Evolutionary conservation across 2,113 vertebrate genomes (phyloP), one percentile per base, ranked within the genome.

Genomic region (Myxocyprinus asiaticus): DNA sequence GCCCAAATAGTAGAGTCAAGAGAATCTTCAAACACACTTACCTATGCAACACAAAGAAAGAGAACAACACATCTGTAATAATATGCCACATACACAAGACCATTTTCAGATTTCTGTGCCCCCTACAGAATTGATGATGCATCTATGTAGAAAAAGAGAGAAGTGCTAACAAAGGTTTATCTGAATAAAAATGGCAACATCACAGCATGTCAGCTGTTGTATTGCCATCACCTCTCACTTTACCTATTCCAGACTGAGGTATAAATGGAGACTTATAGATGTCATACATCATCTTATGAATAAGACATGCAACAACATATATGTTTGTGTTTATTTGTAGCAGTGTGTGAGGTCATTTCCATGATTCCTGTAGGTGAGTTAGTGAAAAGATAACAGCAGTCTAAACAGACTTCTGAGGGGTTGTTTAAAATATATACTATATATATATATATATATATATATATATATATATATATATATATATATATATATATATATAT

Each of bases 161-260:
- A 47, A 59, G 9, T 10, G n/a, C 66, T 17, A 79, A 76, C 53
- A 74, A 66, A 63, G 67, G 50, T 78, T 84, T 62, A 81, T 84
- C 81, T 76, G 48, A 84, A 79, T 59, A 62, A 67, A 84, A 79
- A 81, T 79, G 76, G 71, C 81, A 81, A 44, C 22, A 78, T 77
- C 74, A 64, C 11, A 47, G 61, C 68, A 72, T 11, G 22, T 59
- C 79, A 81, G 76, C 59, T 59, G 75, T 81, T 84, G 64, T 45
- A 33, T 33, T 33, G 22, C 22, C 10, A 22, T 69, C 44, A 33
- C 65, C 50, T 81, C 59, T 43, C 50, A 65, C 53, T 75, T 61
- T 61, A 73, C 51, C 48, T 64, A 58, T 53, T 79, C 17, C 9
- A 45, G 33, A n/a, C 43, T 7, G 50, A 64, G 15, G 17, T 33